Base-by-base conservation (phyloP, 1,140 invertebrate genomes). In the Temnothorax curvispinosus region DNA sequence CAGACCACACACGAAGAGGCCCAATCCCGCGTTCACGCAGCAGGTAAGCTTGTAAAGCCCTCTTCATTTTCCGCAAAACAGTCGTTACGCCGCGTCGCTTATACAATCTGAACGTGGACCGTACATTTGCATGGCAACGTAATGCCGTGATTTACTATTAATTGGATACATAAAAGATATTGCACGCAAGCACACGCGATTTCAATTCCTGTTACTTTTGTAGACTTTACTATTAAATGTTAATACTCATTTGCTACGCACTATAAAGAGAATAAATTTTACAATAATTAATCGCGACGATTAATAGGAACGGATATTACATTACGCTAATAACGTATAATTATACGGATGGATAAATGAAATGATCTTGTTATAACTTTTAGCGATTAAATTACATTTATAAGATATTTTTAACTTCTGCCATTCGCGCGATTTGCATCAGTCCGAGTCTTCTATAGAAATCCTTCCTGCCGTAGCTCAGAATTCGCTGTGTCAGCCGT, bases 1-100 rank as follows among this genome's bases (percentile, higher is more conserved):
- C n/a, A 96, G 97, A 91, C 97, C 97, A 21, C 96, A 97, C 92
- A 96, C 96, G 94, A 97, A 97, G 92, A 96, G 96, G 90, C 96
- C 96, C 88, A 97, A 97, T 93, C 96, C 96, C n/a, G 94, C 96
- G 21, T 97, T 96, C 93, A 97, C 96, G 69, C 96, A 97, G 93
- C 96, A 97, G 96, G 96, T 96, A 94, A 92, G 27, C 60, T 88
- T 87, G 75, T 62, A 77, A 21, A 74, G 32, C 18, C 44, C 56
- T 76, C 69, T 82, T 64, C 54, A 32, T 56, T 60, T 74, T 64
- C 78, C 67, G 35, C 8, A 65, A 76, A 78, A 47, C 15, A 35
- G 11, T 35, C 60, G 4, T 69, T n/a, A 56, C n/a, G 78, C 21
- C 21, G 78, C 18, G 11, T 27, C 35, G 35, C 15, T 54, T 80